Evolutionary conservation across 1,140 invertebrate genomes (phyloP), one percentile per base, ranked within the genome.

Genomic region (Saccostrea cuccullata): DNA sequence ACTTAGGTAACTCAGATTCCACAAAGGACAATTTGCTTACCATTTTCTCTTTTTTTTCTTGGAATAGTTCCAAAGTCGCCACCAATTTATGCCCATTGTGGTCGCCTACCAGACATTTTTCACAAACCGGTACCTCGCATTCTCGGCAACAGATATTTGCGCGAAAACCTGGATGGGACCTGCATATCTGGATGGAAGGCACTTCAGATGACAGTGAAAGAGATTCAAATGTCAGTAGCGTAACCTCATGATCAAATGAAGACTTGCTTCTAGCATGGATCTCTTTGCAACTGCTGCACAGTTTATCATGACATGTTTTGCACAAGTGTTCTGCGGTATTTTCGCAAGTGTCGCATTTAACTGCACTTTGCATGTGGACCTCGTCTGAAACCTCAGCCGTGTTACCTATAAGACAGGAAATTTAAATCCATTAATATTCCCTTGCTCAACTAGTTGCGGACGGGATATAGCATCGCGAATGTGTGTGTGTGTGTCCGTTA

Each of bases 51-150:
- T 77, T 77, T 26, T 77, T 77, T 77, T 77, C 26, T 5, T 40
- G 23, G 30, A 64, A 64, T 1, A 64, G 15, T 1, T 20, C 15
- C n/a, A 36, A 5, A 26, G 70, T 77, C 23, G 13, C 23, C 30
- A 77, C 15, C 70, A 77, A 11, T 12, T 77, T 36, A 77, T 77
- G 70, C 13, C 70, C 70, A 15, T 77, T 77, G 70, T 77, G 70
- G 2, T 77, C 70, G 11, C 11, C 11, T 15, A 77, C 26, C 15
- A 77, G 30, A 36, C 70, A 77, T 77, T 77, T 77, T 77, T 77
- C 70, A 77, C 70, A 77, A 36, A 77, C 30, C 26, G 70, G 70
- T 12, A 77, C 15, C 30, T 77, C 70, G 26, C 70, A 77, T 30
- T 77, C 26, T 77, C 30, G 30, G 70, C 70, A 77, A 26, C 70